Conservation (phyloP, 1,140 invertebrate species). For the Formica selysi region DNA sequence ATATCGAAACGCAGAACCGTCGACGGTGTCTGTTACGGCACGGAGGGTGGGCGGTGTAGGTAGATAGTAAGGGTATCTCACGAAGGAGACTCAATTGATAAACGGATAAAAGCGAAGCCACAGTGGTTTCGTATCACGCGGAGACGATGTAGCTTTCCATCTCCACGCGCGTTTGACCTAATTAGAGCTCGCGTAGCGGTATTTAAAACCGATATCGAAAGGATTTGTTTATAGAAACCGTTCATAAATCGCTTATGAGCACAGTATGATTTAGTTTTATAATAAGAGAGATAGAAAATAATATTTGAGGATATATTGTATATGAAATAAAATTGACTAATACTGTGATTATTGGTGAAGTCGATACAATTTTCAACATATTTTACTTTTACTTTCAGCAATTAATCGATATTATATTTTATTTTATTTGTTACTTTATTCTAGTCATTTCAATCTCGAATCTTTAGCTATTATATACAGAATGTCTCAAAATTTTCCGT, state of each 20-base stretch:
- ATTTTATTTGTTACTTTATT: background rate
- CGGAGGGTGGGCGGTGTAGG: constrained; percentile 47
- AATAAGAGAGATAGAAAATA: constrained; percentile 5
- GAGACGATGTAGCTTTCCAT: constrained; percentile 58
- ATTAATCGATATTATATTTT: background rate
- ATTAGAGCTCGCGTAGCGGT: constrained; percentile 50
- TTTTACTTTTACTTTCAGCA: background rate
- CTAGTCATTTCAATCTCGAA: no score
- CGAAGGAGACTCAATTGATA: constrained; percentile 74
- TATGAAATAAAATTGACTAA: constrained; percentile 6
- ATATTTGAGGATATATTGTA: background rate
- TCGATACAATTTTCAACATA: background rate
- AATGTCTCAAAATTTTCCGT: no score
- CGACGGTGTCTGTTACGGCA: constrained; percentile 63
- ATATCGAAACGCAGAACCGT: constrained; percentile 75
- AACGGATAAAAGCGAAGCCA: constrained; percentile 73
- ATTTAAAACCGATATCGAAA: constrained; percentile 45
- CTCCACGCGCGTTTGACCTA: constrained; percentile 56
- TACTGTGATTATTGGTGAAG: background rate
- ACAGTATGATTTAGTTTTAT: constrained; percentile 17
- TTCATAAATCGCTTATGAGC: constrained; percentile 25
- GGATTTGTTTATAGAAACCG: constrained; percentile 26
- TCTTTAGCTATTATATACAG: no score
- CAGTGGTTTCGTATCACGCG: constrained; percentile 62
- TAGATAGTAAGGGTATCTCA: constrained; percentile 62